A percentile compares a stretch with the other conserved stretches of the same genome.
These are phyloP conservation scores for Sus cebifrons DNA, from an alignment of 2,797 vertebrate species.

Conservation along the genomic window DNA sequence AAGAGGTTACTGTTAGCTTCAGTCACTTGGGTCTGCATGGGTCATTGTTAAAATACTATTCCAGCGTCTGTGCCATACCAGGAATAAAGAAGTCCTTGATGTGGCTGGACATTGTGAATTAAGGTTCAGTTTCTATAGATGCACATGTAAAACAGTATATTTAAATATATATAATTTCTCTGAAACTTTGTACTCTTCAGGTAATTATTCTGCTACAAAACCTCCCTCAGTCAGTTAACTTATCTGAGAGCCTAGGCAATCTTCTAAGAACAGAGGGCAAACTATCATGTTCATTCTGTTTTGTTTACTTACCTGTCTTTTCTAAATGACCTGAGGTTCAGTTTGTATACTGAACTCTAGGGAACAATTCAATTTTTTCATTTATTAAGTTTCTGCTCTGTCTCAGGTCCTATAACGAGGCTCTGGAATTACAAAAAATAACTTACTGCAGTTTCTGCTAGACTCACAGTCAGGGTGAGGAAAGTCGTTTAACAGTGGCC, in stretches of 20 bases:
- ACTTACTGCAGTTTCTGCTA: not conserved
- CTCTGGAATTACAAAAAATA: constrained; percentile 53
- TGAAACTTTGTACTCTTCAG: constrained; percentile 73
- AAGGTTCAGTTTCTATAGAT: constrained; percentile 26
- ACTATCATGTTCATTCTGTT: constrained; percentile 5
- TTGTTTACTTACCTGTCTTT: constrained; percentile 59
- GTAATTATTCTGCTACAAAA: constrained; percentile 68
- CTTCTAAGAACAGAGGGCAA: constrained; percentile 68
- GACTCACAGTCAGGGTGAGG: not conserved
- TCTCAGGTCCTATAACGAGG: not conserved
- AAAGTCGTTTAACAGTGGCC: not conserved
- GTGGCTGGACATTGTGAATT: not conserved
- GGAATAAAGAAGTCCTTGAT: not conserved
- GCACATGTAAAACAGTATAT: constrained; percentile 1
- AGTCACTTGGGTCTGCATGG: not conserved
- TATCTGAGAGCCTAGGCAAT: constrained; percentile 64
- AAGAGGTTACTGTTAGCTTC: not conserved
- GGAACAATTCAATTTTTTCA: not conserved
- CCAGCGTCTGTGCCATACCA: not conserved
- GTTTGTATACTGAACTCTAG: constrained; percentile 18
- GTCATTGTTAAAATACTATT: not conserved
- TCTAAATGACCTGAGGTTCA: constrained; percentile 37
- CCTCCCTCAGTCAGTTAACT: constrained; percentile 58
- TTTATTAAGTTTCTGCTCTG: constrained; percentile 32
- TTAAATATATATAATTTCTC: not conserved